A percentile compares a stretch with the other conserved stretches of the same genome.
Evolutionary conservation across 2,797 vertebrate genomes (phyloP).

Genomic region (Eospalax fontanierii): DNA sequence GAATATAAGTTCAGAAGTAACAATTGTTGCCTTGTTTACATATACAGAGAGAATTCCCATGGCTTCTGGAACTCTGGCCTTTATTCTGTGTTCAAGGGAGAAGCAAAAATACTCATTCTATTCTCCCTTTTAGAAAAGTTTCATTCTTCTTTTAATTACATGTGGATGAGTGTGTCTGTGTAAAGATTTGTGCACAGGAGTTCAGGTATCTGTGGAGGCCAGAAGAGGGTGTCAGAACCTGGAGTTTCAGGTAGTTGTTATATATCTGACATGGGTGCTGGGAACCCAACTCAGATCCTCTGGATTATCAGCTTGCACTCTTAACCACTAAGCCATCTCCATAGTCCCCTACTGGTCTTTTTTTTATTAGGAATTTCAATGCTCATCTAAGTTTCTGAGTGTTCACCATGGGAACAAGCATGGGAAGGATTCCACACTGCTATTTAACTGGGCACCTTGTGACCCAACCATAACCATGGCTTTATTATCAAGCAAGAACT

Average conservation of each 20-base stretch:
- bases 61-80: background rate
- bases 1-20: background rate
- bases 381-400: background rate
- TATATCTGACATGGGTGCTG: no score
- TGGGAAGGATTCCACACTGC: background rate
- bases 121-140: background rate
- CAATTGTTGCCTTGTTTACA: background rate
- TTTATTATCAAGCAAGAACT: background rate
- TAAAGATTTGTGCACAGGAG: no score
- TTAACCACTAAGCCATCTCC: no score
- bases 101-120: background rate
- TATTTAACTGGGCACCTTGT: background rate
- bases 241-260: no score
- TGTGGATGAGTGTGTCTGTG: no score
- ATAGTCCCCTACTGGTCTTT: background rate
- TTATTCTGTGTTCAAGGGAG: background rate
- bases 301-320: no score
- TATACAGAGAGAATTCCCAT: background rate
- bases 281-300: no score
- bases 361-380: background rate
- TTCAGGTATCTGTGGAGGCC: no score
- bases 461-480: background rate
- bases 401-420: background rate
- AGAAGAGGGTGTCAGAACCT: no score
- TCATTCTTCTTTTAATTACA: no score